Base-by-base conservation (phyloP, 2,797 vertebrate species). In the Brachyalestes nurse region DNA sequence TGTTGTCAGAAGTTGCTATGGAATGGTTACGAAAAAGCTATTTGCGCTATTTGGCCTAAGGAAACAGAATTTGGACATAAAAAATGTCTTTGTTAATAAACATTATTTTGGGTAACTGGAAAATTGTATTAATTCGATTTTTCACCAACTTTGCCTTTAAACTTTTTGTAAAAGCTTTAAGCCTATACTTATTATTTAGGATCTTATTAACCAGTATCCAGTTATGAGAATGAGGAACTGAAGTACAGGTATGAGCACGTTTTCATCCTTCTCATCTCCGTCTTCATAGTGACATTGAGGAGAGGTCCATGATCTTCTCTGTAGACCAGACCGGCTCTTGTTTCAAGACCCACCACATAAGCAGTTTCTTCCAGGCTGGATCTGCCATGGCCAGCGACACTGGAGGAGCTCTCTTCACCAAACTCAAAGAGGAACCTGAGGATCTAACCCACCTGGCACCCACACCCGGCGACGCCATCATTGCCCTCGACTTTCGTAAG, bases 391-490 rank as follows among this genome's bases (percentile, higher is more conserved):
- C 64, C 0, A 81, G 83, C 0, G 96, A 97, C n/a, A 89, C 93
- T 57, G 94, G 91, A 0, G 93, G 96, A 16, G 88, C 89, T 79
- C 94, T 97, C 81, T 98, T 95, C 92, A 95, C 94, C 76, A 97
- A 97, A 86, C 90, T 99, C 77, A 99, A 99, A 87, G 96, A 99
- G 86, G 97, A 99, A 88, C 98, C 97, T 0, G 97, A 98, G 71
- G 97, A 99, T 86, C 93, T 99, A 76, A 91, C 96, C 13, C 96
- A 97, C 88, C 93, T 99, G 90, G 97, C 98, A 1, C 97, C 97
- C 2, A 98, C 96, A 0, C 90, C 97, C 0, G 97, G 97, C 6
- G 98, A 99, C 88, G 91, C 94, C 58, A 96, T 99, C 89, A 92
- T 99, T 86, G 88, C 95, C 86, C 94, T 99, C 23, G 95, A 99